These are phyloP conservation scores for Ips nitidus DNA, from an alignment of 1,140 invertebrate species.

Conservation along the genomic window DNA sequence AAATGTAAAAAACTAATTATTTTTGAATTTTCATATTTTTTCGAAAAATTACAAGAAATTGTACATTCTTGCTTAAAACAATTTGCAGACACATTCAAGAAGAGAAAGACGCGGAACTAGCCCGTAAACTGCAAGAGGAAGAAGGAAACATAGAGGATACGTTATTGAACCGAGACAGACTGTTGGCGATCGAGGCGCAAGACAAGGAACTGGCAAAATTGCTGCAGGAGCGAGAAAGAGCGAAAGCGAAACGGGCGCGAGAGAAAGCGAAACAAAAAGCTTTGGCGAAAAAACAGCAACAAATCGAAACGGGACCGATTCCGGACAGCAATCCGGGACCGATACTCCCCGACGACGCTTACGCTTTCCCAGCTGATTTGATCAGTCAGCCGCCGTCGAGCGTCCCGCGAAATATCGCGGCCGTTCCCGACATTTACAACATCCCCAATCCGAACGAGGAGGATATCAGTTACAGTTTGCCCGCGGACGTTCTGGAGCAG, in stretches of 20 bases:
- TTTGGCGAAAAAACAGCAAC: conserved; percentile 61
- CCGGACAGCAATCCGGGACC: conserved; percentile 29
- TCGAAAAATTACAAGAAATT: too few species aligned
- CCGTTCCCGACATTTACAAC: conserved; percentile 41
- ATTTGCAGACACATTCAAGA: conserved; percentile 60
- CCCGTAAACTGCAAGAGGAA: conserved; percentile 59
- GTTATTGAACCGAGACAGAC: conserved; percentile 68
- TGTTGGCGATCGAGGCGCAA: conserved; percentile 85
- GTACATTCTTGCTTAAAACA: not conserved
- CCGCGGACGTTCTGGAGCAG: conserved; percentile 41
- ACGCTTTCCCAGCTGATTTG: conserved; percentile 50
- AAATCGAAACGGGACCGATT: conserved; percentile 51
- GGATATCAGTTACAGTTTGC: conserved; percentile 50
- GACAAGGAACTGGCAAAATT: conserved; percentile 87
- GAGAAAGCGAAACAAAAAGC: conserved; percentile 68
- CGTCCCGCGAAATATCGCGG: conserved; percentile 37
- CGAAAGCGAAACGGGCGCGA: conserved; percentile 65
- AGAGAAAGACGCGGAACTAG: conserved; percentile 62
- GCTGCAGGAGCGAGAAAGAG: conserved; percentile 82
- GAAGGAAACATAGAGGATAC: conserved; percentile 62
- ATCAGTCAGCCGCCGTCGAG: conserved; percentile 30
- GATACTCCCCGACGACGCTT: conserved; percentile 49
- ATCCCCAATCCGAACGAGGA: conserved; percentile 45
- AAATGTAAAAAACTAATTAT: too few species aligned
- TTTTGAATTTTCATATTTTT: too few species aligned